Evolutionary conservation across 2,888 invertebrate species (phyloP), one percentile per base, ranked within the genome.

Genomic region (Ornithoptera alexandrae): DNA sequence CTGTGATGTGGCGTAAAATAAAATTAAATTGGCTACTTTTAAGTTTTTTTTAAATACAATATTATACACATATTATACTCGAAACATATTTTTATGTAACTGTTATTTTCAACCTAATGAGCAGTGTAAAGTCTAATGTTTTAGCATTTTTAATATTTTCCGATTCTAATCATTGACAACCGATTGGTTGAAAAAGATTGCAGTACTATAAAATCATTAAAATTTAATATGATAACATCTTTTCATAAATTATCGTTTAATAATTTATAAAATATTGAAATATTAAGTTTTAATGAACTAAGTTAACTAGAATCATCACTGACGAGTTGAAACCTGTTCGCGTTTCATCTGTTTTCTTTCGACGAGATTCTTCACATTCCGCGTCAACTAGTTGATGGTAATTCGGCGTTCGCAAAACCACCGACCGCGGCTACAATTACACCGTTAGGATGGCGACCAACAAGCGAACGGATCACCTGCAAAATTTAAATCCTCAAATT

Each of bases 401-500:
- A 62, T 70, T 70, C 62, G 69, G 58, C 58, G 58, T 58, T 66
- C 56, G 69, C 65, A 12, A 70, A 66, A 58, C 62, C n/a, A 17
- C 18, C 65, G 42, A 10, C 36, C 15, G 22, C 56, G 57, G 58
- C 30, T 58, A 22, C 57, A 5, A 46, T 46, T 56, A 50, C 66
- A 70, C 69, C 69, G 69, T 70, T 70, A 70, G 62, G n/a, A 36
- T 39, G 30, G 56, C 46, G 50, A 10, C 22, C 24, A 62, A 17
- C 39, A 18, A 61, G 61, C 60, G 39, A 22, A 30, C 56, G 42
- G 56, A 65, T 65, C 69, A 65, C 46, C 65, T 65, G 42, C 65
- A 53, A 69, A 65, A 22, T 22, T 57, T 22, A 30, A 62, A 46
- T 56, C 62, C 68, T 30, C 30, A 30, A 30, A 30, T 30, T 30